A percentile compares a stretch with the other conserved stretches of the same genome.
These are phyloP conservation scores for Cantharis nigra DNA, from an alignment of 2,888 invertebrate genomes.

Conservation along the genomic window DNA sequence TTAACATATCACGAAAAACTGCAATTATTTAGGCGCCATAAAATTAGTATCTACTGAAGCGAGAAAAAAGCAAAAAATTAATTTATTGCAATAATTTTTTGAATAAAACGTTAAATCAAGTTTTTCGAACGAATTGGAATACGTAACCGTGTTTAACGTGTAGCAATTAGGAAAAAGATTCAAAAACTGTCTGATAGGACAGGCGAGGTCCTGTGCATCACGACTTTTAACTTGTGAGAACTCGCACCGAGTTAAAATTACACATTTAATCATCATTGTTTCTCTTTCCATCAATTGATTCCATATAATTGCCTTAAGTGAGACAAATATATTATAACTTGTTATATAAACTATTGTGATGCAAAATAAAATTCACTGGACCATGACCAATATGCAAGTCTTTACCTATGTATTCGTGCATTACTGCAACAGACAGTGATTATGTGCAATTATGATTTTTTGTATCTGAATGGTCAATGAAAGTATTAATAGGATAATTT, in stretches of 20 bases:
- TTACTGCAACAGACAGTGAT: slow-evolving; percentile 24
- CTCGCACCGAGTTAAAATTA: neutral
- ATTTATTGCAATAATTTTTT: neutral
- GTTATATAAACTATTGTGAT: slow-evolving; percentile 10
- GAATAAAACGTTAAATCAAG: neutral
- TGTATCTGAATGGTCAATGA: slow-evolving; percentile 14
- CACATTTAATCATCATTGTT: neutral
- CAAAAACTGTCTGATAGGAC: slow-evolving; percentile 24
- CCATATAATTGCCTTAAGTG: slow-evolving; percentile 2
- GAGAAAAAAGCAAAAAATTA: slow-evolving; percentile 1
- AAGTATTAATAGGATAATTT: slow-evolving; percentile 8
- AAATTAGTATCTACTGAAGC: neutral
- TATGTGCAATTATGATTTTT: slow-evolving; percentile 23
- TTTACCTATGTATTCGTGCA: slow-evolving; percentile 19
- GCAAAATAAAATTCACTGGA: slow-evolving; percentile 19
- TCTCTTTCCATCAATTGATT: neutral
- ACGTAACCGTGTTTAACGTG: slow-evolving; percentile 14
- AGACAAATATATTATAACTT: slow-evolving; percentile 11
- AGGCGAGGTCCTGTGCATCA: slow-evolving; percentile 28
- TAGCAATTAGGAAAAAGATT: slow-evolving; percentile 24
- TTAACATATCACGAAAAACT: neutral
- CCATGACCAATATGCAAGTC: slow-evolving; percentile 29
- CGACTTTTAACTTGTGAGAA: slow-evolving; percentile 17
- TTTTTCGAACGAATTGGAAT: neutral
- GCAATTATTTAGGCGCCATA: neutral